Percentiles rank a stretch among this genome's conserved stretches.
These are phyloP conservation scores for Erinaceus europaeus DNA, from an alignment of 2,113 vertebrate species.

Conservation along the genomic window DNA sequence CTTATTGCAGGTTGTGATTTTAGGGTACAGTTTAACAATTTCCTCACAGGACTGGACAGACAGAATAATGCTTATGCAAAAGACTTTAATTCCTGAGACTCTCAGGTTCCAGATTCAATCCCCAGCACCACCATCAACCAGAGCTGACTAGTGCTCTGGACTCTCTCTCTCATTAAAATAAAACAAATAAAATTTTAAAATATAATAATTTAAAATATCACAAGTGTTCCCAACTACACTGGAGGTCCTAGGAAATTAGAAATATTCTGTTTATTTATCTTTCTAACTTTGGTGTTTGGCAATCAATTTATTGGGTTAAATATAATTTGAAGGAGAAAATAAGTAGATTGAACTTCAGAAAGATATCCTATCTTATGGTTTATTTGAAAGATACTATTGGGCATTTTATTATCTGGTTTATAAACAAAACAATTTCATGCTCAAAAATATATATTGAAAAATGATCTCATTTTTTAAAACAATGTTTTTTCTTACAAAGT, in stretches of 20 bases:
- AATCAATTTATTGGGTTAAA: neutral
- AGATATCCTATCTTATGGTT: neutral
- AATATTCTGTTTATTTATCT: neutral
- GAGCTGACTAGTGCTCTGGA: too few species aligned
- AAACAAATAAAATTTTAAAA: too few species aligned
- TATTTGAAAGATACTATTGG: neutral
- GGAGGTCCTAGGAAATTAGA: neutral
- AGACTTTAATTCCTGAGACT: too few species aligned
- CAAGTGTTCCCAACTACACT: accelerated
- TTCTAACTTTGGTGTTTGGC: neutral
- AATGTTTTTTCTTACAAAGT: neutral
- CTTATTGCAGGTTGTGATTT: too few species aligned
- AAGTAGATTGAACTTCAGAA: neutral
- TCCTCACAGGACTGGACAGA: too few species aligned
- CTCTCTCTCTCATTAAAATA: too few species aligned
- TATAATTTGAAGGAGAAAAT: neutral
- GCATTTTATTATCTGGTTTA: neutral
- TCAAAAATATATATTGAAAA: neutral
- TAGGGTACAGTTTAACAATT: too few species aligned
- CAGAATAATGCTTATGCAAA: too few species aligned
- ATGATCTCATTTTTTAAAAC: neutral
- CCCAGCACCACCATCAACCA: too few species aligned
- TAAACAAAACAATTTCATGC: neutral
- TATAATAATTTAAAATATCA: too few species aligned
- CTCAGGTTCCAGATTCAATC: too few species aligned